Evolutionary conservation across 2,113 vertebrate species (phyloP), one percentile per base, ranked within the genome.

Genomic region (Manacus vitellinus): DNA sequence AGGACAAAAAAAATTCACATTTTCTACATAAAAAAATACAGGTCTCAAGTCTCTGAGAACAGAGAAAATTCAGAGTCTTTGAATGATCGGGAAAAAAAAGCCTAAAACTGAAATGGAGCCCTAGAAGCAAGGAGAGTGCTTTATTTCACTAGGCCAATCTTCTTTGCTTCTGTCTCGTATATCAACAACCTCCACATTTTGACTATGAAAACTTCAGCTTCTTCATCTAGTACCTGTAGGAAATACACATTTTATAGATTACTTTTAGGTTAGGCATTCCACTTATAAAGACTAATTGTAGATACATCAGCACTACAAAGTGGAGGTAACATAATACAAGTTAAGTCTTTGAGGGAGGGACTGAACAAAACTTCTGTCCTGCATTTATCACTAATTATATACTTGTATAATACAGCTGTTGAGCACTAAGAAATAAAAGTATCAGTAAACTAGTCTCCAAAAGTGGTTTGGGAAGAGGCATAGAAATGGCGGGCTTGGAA

Each of bases 141-240:
- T 99, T 98, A 99, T 98, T 99, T 99, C 95, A 99, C 99, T 96
- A 99, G 98, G 98, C 99, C 99, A 59, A 99, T 99, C 98, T 99
- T 99, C 98, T 99, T 99, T 14, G 99, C 99, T 98, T 99, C 99
- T 19, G 99, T 99, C 98, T 99, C 99, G 55, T 99, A 99, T 97
- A 99, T 99, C 97, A 99, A 99, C 97, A 99, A 98, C 97, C 99
- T 97, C 99, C 99, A 99, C 99, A 99, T 99, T 98, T 99, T 99
- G 94, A 99, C 99, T 92, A 99, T 99, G 97, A 99, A 99, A 96
- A 99, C 99, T 98, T 99, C 99, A 49, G 99, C 99, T 98, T 99
- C 99, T 99, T 99, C 99, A 97, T 99, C 99, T 71, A 99, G 98
- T 96, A 99, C 99, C 99, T 99, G 90, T 22, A 95, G 44, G 65